Evolutionary conservation across 2,113 vertebrate species (phyloP), one percentile per base, ranked within the genome.

Genomic region (Nestor notabilis): DNA sequence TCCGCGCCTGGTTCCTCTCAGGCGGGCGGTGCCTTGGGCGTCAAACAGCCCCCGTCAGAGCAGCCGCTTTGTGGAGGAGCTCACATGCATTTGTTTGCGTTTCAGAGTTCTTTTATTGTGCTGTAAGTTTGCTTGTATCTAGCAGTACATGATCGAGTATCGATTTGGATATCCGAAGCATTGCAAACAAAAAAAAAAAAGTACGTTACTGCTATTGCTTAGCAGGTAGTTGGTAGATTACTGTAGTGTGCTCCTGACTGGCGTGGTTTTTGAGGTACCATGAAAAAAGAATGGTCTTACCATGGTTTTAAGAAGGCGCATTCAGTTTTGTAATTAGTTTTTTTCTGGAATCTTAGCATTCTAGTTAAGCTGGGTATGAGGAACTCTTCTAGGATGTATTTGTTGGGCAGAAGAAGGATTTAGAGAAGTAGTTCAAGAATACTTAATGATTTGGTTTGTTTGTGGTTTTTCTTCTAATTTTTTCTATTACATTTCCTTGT

Each of bases 111-210:
- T 53, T 33, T 47, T 49, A 3, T 52, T 23, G 2, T 5, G 11
- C 2, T 25, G 0, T 31, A 28, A 8, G 5, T 23, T 41, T 47
- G 15, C 4, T 7, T 56, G 11, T 17, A 1, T 44, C 31, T 37
- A 12, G 15, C 8, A 18, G 1, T 31, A 8, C 3, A 0, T 7
- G 20, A 3, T 7, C 9, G 10, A 31, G 1, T 8, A 1, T 5
- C 14, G 10, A 0, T 44, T 58, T 46, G 46, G 28, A 2, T 43
- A 23, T 9, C 43, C 10, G 19, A 50, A 33, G 33, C 7, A 4
- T 33, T 47, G 39, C 4, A 39, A 47, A 10, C 9, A 28, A 7
- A 39, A 47, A 28, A 7, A 39, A 47, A 12, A 1, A 33, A 25
- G 4, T 7, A 4, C 10, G 28, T n/a, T 35, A 8, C 13, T 0